Conservation (phyloP, 2,797 vertebrate species). For the Choloepus didactylus region DNA sequence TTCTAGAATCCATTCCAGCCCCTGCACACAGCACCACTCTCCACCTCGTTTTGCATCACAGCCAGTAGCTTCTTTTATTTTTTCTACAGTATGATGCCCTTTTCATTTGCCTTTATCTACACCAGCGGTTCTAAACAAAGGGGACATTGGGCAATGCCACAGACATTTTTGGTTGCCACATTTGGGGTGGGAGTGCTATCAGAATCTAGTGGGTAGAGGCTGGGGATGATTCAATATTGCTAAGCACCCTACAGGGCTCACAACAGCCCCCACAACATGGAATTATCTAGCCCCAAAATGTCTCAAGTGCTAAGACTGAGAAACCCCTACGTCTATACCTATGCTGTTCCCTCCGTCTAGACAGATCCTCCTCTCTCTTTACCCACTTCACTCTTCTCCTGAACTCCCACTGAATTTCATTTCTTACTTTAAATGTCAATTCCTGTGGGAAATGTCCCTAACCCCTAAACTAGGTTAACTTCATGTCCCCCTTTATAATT, state of each 20-base stretch:
- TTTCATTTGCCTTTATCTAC: neutral
- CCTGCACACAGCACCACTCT: neutral
- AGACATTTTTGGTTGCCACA: constrained; percentile 20
- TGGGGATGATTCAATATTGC: neutral
- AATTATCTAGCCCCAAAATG: neutral
- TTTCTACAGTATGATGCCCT: neutral
- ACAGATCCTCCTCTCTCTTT: neutral
- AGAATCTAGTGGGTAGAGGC: neutral
- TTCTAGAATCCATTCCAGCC: neutral
- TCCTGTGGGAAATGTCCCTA: neutral
- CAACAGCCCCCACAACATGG: neutral
- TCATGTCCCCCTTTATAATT: neutral
- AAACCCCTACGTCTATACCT: neutral
- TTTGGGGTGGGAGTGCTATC: neutral
- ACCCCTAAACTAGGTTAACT: neutral
- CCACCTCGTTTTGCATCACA: neutral
- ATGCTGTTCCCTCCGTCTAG: neutral
- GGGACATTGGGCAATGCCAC: neutral
- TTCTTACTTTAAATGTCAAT: constrained; percentile 4
- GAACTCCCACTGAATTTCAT: neutral
- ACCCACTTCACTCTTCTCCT: neutral
- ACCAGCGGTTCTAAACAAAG: neutral
- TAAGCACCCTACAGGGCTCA: neutral
- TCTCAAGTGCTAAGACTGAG: neutral
- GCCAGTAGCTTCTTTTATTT: neutral